These are phyloP conservation scores for Diaprepes abbreviatus DNA, from an alignment of 2,888 invertebrate species.

Conservation along the genomic window DNA sequence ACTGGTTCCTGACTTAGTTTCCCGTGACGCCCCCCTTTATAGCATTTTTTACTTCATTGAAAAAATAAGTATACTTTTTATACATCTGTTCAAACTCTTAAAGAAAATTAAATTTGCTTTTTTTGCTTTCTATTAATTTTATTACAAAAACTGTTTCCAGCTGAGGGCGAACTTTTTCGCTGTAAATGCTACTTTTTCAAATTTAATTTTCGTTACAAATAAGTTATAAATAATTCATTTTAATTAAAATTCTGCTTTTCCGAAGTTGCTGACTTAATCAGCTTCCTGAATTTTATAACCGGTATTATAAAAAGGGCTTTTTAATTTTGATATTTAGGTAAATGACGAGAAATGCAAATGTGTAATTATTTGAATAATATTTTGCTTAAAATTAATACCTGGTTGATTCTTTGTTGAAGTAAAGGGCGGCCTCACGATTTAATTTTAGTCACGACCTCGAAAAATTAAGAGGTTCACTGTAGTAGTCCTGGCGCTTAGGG, in stretches of 20 bases:
- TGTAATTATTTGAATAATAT: too few species aligned
- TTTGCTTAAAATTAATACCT: too few species aligned
- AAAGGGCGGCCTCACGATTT: too few species aligned
- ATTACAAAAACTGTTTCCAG: neutral
- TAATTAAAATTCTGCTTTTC: constrained; percentile 16
- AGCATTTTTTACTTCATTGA: neutral
- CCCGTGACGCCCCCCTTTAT: too few species aligned
- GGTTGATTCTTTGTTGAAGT: too few species aligned
- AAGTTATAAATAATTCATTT: constrained; percentile 20
- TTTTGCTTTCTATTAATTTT: too few species aligned
- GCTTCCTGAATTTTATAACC: constrained; percentile 3
- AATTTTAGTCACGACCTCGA: too few species aligned
- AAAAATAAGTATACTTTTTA: neutral
- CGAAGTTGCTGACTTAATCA: constrained; percentile 13
- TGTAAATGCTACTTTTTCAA: neutral
- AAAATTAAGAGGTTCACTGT: too few species aligned
- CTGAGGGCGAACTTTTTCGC: neutral
- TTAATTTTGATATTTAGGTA: neutral
- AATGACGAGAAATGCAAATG: neutral
- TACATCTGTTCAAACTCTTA: neutral
- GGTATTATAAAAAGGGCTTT: neutral
- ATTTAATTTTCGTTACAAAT: constrained; percentile 16
- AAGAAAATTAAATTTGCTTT: neutral
- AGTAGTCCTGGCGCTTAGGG: too few species aligned
- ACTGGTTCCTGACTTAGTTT: too few species aligned